phyloP scores from a whole-genome alignment of 2,888 invertebrate genomes.

The Tortricodes alternella region DNA sequence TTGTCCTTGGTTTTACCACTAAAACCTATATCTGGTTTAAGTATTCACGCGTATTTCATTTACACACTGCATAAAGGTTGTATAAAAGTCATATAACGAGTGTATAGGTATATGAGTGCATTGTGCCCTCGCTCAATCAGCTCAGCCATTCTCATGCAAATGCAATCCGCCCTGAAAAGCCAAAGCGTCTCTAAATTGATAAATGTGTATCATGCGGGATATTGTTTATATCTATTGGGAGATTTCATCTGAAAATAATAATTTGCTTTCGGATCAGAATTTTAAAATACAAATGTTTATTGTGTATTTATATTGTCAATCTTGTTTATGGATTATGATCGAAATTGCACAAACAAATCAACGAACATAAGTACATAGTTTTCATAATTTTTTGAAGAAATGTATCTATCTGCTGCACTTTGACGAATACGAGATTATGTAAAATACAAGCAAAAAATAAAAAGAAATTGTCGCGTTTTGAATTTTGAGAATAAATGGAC shows the following conservation, averaged over 20 bases:
- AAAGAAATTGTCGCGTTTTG: not conserved
- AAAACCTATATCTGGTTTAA: not conserved
- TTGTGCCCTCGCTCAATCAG: conserved; percentile 23
- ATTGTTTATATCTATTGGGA: not conserved
- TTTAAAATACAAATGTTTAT: no score
- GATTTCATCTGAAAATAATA: not conserved
- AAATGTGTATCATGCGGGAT: not conserved
- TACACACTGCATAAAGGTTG: not conserved
- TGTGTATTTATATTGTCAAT: no score
- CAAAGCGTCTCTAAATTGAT: conserved; percentile 11
- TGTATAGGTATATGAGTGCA: conserved; percentile 3
- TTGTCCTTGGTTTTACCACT: no score
- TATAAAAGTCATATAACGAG: not conserved
- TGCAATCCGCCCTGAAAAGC: conserved; percentile 17
- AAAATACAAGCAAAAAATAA: no score
- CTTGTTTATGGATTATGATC: no score
- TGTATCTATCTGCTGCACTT: no score
- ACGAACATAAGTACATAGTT: no score
- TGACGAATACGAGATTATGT: no score
- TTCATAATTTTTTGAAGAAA: no score
- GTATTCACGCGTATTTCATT: no score
- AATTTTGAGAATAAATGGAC: not conserved
- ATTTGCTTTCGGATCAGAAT: not conserved
- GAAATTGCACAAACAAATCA: no score
- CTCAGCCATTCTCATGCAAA: conserved; percentile 25